A percentile compares a stretch with the other conserved stretches of the same genome.
These are phyloP conservation scores for Blastomussa wellsi DNA, from an alignment of 92 coral and sea anemone species.

Conservation along the genomic window DNA sequence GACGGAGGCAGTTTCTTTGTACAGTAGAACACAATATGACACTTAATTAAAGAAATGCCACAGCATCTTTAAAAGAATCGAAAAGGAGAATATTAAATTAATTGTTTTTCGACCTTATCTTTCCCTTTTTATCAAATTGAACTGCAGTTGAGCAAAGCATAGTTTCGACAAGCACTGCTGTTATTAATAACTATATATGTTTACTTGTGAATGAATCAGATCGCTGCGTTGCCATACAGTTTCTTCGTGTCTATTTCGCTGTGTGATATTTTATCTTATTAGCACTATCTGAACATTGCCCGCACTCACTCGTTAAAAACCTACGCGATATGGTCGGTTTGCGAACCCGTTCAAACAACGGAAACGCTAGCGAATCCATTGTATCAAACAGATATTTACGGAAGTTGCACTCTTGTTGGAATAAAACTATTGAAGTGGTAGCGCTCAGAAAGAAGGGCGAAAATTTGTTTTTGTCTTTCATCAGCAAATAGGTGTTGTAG, in stretches of 20 bases:
- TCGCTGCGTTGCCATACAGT: background rate
- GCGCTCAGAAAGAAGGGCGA: conserved; percentile 40
- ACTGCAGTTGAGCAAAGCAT: conserved; percentile 28
- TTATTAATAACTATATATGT: background rate
- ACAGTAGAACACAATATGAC: background rate
- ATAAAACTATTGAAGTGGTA: conserved; percentile 49
- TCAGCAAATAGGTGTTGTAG: conserved; percentile 29
- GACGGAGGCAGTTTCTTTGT: conserved; percentile 7
- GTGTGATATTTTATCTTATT: background rate
- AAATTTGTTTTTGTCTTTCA: conserved; percentile 38
- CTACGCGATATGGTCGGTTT: conserved; percentile 8
- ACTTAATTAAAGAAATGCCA: conserved; percentile 25
- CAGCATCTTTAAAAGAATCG: conserved; percentile 6
- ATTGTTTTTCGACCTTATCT: conserved; percentile 24
- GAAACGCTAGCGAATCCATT: conserved; percentile 36
- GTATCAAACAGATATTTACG: conserved; percentile 49
- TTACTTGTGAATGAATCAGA: conserved; percentile 17
- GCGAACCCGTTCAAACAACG: conserved; percentile 44
- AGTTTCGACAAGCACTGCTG: background rate
- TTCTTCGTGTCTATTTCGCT: background rate
- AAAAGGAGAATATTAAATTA: conserved; percentile 21
- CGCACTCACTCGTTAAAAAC: conserved; percentile 1
- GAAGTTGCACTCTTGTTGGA: conserved; percentile 46
- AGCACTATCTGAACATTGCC: conserved; percentile 1
- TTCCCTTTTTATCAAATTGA: background rate